Base-by-base conservation (phyloP, 1,140 invertebrate genomes). In the Drosophila ohnishii region DNA sequence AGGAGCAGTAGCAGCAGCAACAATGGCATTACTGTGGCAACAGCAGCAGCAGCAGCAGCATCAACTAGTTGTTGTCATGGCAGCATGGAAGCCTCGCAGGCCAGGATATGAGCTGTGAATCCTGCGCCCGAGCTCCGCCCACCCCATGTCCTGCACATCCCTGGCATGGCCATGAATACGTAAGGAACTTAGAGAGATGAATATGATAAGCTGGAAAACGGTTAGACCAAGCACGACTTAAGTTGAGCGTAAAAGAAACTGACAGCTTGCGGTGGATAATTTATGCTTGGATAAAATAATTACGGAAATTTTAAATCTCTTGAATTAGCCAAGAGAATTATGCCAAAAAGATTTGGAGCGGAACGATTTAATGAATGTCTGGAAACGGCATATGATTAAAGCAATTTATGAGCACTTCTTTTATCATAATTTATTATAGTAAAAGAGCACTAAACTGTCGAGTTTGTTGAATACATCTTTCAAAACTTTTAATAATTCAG, bases 51-150 rank as follows among this genome's bases (percentile, higher is more conserved):
- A 59, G 35, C 56, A 64, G 37, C 53, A 47, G 58, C 77, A 82
- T 61, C 73, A 76, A 76, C 73, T 76, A 57, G 73, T 69, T 76
- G 74, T 67, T 67, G 73, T 61, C 74, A 76, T 76, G 74, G 64
- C 56, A 75, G 53, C 47, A 40, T 13, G 7, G 44, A 13, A 60
- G 40, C 47, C 28, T 32, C 40, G 35, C 69, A 32, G 32, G 30
- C 25, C 62, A 66, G 62, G 61, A 75, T 59, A 66, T 40, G 61
- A 75, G 72, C 72, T 75, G 70, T 51, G 63, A 45, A 37, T 67
- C 35, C 59, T 63, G 34, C 42, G 28, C 25, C 25, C 14, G 11
- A 50, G 44, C 57, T 34, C 28, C 57, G 13, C 19, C 42, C 50
- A 35, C 11, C 16, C 19, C 16, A 22, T 22, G 19, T 4, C 22